These are phyloP conservation scores for Gandaritis pyraliata DNA, from an alignment of 2,888 invertebrate genomes.

Conservation along the genomic window DNA sequence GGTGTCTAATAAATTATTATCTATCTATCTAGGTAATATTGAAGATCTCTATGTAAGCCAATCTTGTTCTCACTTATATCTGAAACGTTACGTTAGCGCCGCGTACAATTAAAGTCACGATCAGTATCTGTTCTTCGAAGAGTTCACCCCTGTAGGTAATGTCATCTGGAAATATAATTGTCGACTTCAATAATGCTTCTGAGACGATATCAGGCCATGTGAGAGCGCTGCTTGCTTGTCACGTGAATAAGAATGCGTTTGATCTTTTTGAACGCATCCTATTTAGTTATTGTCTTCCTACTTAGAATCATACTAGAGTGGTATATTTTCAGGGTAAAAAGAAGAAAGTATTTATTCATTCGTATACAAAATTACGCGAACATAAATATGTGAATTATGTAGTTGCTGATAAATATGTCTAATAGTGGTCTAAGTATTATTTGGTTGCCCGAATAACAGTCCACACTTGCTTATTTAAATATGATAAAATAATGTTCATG, in stretches of 20 bases:
- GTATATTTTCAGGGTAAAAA: too few species aligned
- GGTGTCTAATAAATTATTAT: too few species aligned
- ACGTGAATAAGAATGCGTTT: conserved; percentile 14
- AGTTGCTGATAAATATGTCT: too few species aligned
- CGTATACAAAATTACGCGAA: too few species aligned
- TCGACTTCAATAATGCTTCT: conserved; percentile 33
- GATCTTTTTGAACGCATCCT: conserved; percentile 18
- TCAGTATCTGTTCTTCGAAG: conserved; percentile 79
- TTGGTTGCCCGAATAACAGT: too few species aligned
- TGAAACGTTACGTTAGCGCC: conserved; percentile 80
- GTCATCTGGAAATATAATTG: conserved; percentile 60
- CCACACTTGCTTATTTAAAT: too few species aligned
- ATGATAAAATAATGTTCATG: too few species aligned
- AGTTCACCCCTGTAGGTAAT: conserved; percentile 59
- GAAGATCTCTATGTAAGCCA: conserved; percentile 60
- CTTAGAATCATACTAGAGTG: not conserved
- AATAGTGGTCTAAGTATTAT: too few species aligned
- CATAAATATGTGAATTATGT: too few species aligned
- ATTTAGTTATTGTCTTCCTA: not conserved
- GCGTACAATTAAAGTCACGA: conserved; percentile 81
- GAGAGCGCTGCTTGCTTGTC: conserved; percentile 12
- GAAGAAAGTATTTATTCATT: too few species aligned
- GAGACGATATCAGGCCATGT: conserved; percentile 29
- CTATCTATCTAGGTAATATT: too few species aligned
- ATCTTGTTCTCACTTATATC: conserved; percentile 59